Base-by-base conservation (phyloP, 2,888 invertebrate species). In the Hypena proboscidalis region DNA sequence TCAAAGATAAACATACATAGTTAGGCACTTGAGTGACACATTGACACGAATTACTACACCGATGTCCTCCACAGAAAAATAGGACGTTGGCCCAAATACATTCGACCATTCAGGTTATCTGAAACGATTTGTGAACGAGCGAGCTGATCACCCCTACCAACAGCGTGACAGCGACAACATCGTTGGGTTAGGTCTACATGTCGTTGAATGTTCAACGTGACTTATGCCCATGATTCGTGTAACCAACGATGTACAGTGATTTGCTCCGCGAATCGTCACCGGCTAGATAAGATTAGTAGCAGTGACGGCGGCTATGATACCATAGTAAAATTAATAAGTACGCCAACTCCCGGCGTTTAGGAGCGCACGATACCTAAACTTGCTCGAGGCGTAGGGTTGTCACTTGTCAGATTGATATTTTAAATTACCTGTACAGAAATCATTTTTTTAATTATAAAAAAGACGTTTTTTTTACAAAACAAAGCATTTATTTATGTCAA, bases 71-170 rank as follows among this genome's bases (percentile, higher is more conserved):
- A 65, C 64, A 60, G 57, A 49, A 67, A 80, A 77, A 79, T 73
- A 64, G 78, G 72, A 66, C 78, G 69, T 62, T 62, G 84, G 74
- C 84, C 84, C 57, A 83, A 80, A 83, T n/a, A n/a, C n/a, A n/a
- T 85, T 73, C 57, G 63, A 64, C 59, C 67, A 80, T 77, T 79
- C 73, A 73, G 80, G 80, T 80, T 85, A 83, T 84, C 82, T 68
- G 53, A 58, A 68, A 58, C 69, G 63, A 73, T 70, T 64, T 62
- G 57, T 58, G 64, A 73, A n/a, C n/a, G n/a, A 73, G 71, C 68
- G 53, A 61, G 52, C 50, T 50, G 57, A 63, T 48, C 46, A 59
- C 48, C 56, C 61, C 64, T 56, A 58, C 61, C 54, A 23, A 25
- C 36, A 5, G 25, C 34, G 42, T 10, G 9, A n/a, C 13, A n/a